Base-by-base conservation (phyloP, 2,113 vertebrate species). In the Phaethon lepturus region DNA sequence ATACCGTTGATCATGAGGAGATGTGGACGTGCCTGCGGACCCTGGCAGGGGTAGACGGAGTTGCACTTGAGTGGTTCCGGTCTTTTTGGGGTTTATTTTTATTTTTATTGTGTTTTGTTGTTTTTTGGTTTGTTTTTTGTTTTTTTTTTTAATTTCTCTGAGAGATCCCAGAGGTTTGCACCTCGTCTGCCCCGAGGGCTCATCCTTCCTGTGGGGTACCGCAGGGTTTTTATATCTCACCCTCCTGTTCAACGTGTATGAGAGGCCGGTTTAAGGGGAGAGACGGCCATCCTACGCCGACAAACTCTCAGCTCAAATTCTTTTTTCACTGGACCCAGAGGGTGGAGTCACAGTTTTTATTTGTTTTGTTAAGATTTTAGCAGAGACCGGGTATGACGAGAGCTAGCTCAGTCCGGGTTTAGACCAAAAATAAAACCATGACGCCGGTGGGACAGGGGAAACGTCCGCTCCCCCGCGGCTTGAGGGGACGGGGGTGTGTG, bases 1-100 rank as follows among this genome's bases (percentile, higher is more conserved):
- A 84, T 94, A 91, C 96, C 81, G 95, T 60, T 87, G 94, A 68
- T 94, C 94, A 91, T 84, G 95, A 95, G 95, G 96, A 92, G 94
- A 67, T 90, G 96, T 72, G 90, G 96, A 64, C 50, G 93, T 59
- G 92, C 96, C 96, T 97, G 96, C 89, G 92, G 95, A 96, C 87
- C 96, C 96, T 96, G 94, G 96, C 95, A 92, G 92, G 96, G 96
- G 96, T 93, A 97, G 96, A 96, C 22, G 96, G 94, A 96, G 94
- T 93, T 87, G 96, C 87, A 42, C 96, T 97, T 97, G 84, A 96
- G 96, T 80, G 68, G 93, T 89, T 87, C 94, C 76, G 4, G 76
- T 40, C 45, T 84, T 90, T 80, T n/a, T 17, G 33, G 13, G 55
- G 19, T 45, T n/a, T 68, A 6, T 33, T 33, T 45, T 12, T 20